phyloP scores from a whole-genome alignment of 2,888 invertebrate species.

The Hirtodrosophila trivittata region DNA sequence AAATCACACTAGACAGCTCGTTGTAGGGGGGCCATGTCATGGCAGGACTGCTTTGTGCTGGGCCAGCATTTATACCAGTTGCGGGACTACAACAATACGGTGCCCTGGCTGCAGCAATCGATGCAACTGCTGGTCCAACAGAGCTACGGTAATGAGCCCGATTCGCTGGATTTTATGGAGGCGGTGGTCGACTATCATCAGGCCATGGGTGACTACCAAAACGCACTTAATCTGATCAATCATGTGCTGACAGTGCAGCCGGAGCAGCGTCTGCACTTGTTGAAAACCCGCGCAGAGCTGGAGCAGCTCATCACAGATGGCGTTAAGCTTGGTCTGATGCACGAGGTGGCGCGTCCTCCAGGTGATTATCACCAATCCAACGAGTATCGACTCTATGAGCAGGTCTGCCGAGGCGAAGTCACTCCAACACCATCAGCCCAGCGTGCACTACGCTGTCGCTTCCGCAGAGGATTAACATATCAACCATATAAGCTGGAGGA shows the following conservation, averaged over 20 bases:
- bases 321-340: conserved; percentile 65
- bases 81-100: conserved; percentile 95
- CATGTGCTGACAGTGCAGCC: conserved; percentile 91
- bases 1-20: conserved; percentile 34
- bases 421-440: conserved; percentile 33
- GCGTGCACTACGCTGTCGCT: conserved; percentile 63
- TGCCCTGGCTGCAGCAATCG: conserved; percentile 97
- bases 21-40: conserved; percentile 87
- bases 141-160: conserved; percentile 58
- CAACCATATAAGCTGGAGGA: conserved; percentile 85
- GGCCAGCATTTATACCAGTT: conserved; percentile 94
- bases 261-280: conserved; percentile 90
- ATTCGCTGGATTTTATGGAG: conserved; percentile 76
- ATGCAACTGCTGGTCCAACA: conserved; percentile 88
- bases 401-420: conserved; percentile 77
- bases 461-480: conserved; percentile 34
- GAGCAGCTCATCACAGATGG: conserved; percentile 88
- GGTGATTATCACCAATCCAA: conserved; percentile 59
- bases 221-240: conserved; percentile 93
- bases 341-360: conserved; percentile 46
- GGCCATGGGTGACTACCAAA: conserved; percentile 87
- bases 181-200: conserved; percentile 72
- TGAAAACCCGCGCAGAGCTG: conserved; percentile 94
- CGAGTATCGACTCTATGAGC: conserved; percentile 84
- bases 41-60: conserved; percentile 97